A percentile compares a stretch with the other conserved stretches of the same genome.
These are phyloP conservation scores for Sinohyriopsis cumingii DNA, from an alignment of 2,888 invertebrate genomes.

Conservation along the genomic window DNA sequence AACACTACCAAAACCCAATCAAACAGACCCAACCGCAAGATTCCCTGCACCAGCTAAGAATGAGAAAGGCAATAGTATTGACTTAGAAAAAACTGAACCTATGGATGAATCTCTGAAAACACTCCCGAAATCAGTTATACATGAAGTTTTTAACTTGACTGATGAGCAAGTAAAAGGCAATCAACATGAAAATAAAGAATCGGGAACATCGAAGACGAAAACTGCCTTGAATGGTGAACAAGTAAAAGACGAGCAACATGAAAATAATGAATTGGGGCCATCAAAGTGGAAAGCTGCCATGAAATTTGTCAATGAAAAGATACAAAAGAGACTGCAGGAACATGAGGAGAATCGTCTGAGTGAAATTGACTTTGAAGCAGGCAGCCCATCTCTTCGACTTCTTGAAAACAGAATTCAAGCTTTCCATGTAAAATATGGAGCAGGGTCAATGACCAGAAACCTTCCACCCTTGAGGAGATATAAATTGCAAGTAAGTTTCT, in stretches of 20 bases:
- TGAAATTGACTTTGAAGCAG: constrained; percentile 59
- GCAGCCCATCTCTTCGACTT: constrained; percentile 52
- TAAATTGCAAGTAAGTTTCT: constrained; percentile 40
- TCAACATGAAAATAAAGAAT: too few relatives aligned
- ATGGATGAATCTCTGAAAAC: too few relatives aligned
- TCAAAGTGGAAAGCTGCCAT: constrained; percentile 45
- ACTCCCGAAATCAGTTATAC: too few relatives aligned
- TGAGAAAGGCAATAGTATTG: too few relatives aligned
- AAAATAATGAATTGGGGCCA: background rate
- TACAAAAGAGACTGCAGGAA: constrained; percentile 33
- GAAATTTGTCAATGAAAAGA: constrained; percentile 52
- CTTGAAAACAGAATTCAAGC: constrained; percentile 59
- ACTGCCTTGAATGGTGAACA: constrained; percentile 13
- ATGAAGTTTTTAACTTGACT: too few relatives aligned
- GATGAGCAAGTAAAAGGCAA: background rate
- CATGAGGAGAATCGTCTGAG: constrained; percentile 16
- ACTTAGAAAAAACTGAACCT: too few relatives aligned
- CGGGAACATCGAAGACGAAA: constrained; percentile 34
- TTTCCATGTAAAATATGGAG: constrained; percentile 55
- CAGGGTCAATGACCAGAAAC: constrained; percentile 40
- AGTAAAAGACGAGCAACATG: background rate
- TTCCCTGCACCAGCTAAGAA: too few relatives aligned
- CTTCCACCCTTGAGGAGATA: constrained; percentile 60
- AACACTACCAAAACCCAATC: background rate
- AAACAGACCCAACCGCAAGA: too few relatives aligned